Evolutionary conservation across 2,888 invertebrate species (phyloP), one percentile per base, ranked within the genome.

Genomic region (Cantharis lateralis): DNA sequence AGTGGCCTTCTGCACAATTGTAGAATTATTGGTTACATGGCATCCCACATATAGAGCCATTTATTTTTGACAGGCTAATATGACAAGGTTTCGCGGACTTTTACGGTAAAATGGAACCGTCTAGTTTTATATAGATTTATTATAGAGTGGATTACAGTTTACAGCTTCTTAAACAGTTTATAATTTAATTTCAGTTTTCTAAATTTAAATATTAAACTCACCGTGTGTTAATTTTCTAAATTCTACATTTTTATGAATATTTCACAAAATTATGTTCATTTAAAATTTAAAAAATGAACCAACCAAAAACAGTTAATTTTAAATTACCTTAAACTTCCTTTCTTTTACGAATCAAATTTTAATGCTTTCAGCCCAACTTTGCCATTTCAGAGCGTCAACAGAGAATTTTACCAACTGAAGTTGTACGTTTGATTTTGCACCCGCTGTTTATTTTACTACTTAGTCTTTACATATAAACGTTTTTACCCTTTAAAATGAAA

Each of bases 381-480:
- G 28, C 70, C 28, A 48, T 48, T 72, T 72, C 28, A 68, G 28
- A 71, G 15, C 62, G 75, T 71, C 71, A 75, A 75, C 75, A 75
- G 16, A 62, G 71, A 71, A 75, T 64, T 71, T 71, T 66, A 66
- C 75, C 48, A 24, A 68, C 48, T n/a, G 32, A 15, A 28, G 71
- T 26, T 48, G n/a, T 48, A 70, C 74, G 68, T 71, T 75, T 75
- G 66, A 71, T 75, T 71, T 74, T 75, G 71, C 71, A 71, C 75
- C 68, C 68, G 68, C 63, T 75, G 75, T 75, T 75, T 75, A 70
- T 68, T 68, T 75, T 75, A 62, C 68, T 15, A 68, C 75, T 62
- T 75, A 74, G 61, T 32, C 32, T 32, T 32, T 32, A 32, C 32
- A 32, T 32, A 32, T 32, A 32, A 32, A 32, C 32, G 32, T 32